Percentiles rank a stretch among this genome's conserved stretches.
These are phyloP conservation scores for Drosophila pectinifera DNA, from an alignment of 1,140 invertebrate genomes.

Conservation along the genomic window DNA sequence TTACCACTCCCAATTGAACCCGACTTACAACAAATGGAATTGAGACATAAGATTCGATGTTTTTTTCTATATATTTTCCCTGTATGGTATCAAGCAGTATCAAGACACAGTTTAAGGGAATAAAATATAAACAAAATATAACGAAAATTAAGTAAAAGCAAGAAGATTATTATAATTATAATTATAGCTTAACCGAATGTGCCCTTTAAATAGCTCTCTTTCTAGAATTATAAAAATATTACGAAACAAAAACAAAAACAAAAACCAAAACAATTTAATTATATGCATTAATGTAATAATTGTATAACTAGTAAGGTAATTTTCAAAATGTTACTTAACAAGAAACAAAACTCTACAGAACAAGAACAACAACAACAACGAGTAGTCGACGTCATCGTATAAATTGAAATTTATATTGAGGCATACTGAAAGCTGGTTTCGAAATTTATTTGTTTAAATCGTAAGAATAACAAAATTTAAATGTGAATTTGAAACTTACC, in stretches of 20 bases:
- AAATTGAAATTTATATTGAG: constrained; percentile 63
- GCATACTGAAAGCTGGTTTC: constrained; percentile 78
- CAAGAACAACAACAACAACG: constrained; percentile 60
- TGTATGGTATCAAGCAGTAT: constrained; percentile 39
- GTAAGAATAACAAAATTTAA: constrained; percentile 57
- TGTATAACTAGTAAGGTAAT: constrained; percentile 69
- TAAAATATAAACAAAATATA: constrained; percentile 57
- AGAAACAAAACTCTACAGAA: constrained; percentile 30
- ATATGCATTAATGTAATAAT: constrained; percentile 70
- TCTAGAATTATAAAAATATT: constrained; percentile 74
- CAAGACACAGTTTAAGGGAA: constrained; percentile 52
- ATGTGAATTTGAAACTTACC: constrained; percentile 57
- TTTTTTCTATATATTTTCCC: constrained; percentile 12
- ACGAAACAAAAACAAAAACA: constrained; percentile 44
- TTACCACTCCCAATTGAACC: constrained; percentile 6
- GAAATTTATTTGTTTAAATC: constrained; percentile 42
- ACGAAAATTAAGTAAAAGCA: constrained; percentile 44
- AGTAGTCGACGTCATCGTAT: constrained; percentile 73
- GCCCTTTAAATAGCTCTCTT: constrained; percentile 85
- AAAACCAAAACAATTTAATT: constrained; percentile 50
- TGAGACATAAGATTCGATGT: constrained; percentile 57
- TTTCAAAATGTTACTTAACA: constrained; percentile 66
- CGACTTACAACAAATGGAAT: constrained; percentile 69
- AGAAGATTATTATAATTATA: constrained; percentile 64
- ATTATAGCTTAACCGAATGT: constrained; percentile 85